Conservation (phyloP, 2,797 vertebrate genomes). For the Neostethus bicornis region DNA sequence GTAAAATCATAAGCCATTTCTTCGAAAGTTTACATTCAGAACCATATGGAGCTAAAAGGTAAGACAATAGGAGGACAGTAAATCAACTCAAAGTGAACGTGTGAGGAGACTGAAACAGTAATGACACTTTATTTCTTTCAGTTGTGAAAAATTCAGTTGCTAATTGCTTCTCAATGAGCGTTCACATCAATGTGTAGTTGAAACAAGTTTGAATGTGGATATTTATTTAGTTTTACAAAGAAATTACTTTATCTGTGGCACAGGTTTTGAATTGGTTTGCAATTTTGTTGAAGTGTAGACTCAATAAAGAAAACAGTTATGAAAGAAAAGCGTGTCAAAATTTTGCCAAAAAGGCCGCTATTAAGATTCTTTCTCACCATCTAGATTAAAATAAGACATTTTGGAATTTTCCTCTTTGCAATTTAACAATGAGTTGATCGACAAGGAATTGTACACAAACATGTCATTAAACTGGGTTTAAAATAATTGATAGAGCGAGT, state of each 20-base stretch:
- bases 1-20: no score
- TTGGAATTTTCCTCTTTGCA: background rate
- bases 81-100: background rate
- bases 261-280: no score
- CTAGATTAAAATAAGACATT: no score
- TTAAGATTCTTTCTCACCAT: no score
- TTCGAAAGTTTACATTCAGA: background rate
- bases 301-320: no score
- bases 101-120: background rate
- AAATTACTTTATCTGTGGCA: no score
- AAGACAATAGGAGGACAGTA: background rate
- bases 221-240: no score
- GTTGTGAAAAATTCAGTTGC: background rate
- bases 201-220: background rate
- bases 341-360: no score
- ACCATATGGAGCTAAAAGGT: background rate
- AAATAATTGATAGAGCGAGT: no score
- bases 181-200: background rate
- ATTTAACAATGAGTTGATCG: slow-evolving; percentile 22
- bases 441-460: background rate
- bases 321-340: no score
- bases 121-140: background rate
- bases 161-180: background rate
- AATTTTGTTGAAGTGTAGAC: no score
- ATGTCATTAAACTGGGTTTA: no score